A percentile compares a stretch with the other conserved stretches of the same genome.
These are phyloP conservation scores for Philotrypesis tridentata DNA, from an alignment of 1,140 invertebrate genomes.

Conservation along the genomic window DNA sequence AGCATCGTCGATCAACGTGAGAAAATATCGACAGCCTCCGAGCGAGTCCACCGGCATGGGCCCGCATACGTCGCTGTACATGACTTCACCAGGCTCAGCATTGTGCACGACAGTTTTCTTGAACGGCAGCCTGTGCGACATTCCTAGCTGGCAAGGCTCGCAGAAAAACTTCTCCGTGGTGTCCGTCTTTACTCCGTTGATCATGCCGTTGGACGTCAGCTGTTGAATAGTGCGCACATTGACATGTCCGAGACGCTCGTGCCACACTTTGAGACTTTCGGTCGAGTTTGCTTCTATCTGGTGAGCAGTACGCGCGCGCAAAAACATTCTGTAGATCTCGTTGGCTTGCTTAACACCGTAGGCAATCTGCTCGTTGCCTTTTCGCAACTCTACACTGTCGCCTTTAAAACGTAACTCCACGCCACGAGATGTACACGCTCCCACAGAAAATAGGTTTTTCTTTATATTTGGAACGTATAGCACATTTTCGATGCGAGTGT, in stretches of 20 bases:
- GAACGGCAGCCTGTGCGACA: no score
- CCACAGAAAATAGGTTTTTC: constrained; percentile 35
- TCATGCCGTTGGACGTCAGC: background rate
- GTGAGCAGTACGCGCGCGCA: background rate
- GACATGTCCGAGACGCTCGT: constrained; percentile 40
- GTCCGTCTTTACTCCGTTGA: no score
- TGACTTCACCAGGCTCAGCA: constrained; percentile 18
- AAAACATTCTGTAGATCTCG: background rate
- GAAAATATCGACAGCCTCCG: no score
- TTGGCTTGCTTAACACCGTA: background rate
- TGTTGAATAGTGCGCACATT: background rate
- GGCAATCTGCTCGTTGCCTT: background rate
- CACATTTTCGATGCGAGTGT: constrained; percentile 27
- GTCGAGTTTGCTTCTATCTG: background rate
- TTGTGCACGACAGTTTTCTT: background rate
- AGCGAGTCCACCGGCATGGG: constrained; percentile 2
- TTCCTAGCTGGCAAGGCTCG: no score
- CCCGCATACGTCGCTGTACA: constrained; percentile 37
- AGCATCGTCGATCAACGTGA: constrained; percentile 47
- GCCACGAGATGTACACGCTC: constrained; percentile 1
- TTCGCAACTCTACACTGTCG: background rate
- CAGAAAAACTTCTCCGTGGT: no score
- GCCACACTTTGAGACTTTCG: constrained; percentile 28
- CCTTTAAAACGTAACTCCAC: background rate
- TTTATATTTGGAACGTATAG: constrained; percentile 1